Evolutionary conservation across 2,113 vertebrate genomes (phyloP), one percentile per base, ranked within the genome.

Genomic region (Rhipidura dahli): DNA sequence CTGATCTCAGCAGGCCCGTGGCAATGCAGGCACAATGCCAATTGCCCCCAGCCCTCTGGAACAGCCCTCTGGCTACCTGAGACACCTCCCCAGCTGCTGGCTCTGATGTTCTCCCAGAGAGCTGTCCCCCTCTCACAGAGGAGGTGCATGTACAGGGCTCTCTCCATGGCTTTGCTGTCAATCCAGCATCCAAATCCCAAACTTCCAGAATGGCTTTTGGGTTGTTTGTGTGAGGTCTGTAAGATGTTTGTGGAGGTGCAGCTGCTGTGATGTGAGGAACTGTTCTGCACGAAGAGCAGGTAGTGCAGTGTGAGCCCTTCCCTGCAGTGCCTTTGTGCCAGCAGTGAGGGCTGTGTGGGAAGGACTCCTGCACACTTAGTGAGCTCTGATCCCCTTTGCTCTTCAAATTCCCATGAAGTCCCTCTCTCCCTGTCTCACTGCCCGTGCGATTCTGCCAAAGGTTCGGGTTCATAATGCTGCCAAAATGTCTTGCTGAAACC

Each of bases 141-240:
- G 33, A 80, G 33, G 7, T 31, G 5, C 8, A 1, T 1, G 7
- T 1, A 18, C 0, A 0, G 17, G 11, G 37, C 2, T 9, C n/a
- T 35, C 64, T 45, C 49, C 49, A 1, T 4, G 13, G 35, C 65
- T 65, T 45, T 56, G 37, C 19, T 65, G 10, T 56, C 35, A 16
- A 33, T 65, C 66, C 59, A 51, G 31, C 37, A 42, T 9, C 47
- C 40, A 56, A 64, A 80, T 7, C 56, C 27, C 57, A 39, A 4
- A 33, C 24, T 64, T 50, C 20, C 39, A 71, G 47, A 64, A 26
- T 1, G 6, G 57, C 50, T 57, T 73, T 76, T 0, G 31, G 22
- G 18, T 2, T 42, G 30, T 42, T 11, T 49, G 15, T 18, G 4
- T 15, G 19, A 45, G 31, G 22, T 66, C 83, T 75, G 35, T 17